Evolutionary conservation across 2,888 invertebrate genomes (phyloP).

Genomic region (Platycheirus albimanus): DNA sequence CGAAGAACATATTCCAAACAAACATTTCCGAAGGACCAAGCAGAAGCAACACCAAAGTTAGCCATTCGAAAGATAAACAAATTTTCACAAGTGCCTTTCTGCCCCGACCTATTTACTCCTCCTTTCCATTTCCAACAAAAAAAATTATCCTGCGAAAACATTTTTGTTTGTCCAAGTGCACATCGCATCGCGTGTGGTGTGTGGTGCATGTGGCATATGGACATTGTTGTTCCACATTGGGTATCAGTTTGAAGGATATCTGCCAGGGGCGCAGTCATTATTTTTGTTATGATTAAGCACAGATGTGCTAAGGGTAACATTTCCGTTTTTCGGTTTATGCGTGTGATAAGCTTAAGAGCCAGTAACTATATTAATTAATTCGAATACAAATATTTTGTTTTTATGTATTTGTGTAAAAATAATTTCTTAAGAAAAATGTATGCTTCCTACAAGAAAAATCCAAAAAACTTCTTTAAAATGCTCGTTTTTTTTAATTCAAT

Average conservation of each 20-base stretch:
- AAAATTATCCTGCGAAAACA: constrained; percentile 21
- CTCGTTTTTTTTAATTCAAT: too few species aligned
- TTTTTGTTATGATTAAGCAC: background rate
- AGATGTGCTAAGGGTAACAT: background rate
- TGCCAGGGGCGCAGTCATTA: constrained; percentile 1
- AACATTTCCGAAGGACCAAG: constrained; percentile 11
- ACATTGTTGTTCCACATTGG: constrained; percentile 4
- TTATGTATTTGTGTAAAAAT: too few species aligned
- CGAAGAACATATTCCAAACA: constrained; percentile 15
- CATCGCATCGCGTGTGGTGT: constrained; percentile 28
- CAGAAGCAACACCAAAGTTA: constrained; percentile 3
- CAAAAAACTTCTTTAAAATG: too few species aligned
- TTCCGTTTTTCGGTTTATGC: background rate
- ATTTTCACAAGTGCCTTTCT: constrained; percentile 11
- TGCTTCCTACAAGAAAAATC: too few species aligned
- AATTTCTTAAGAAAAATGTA: too few species aligned
- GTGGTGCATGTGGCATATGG: constrained; percentile 8
- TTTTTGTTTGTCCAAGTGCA: constrained; percentile 31
- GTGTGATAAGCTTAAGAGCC: background rate
- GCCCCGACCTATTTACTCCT: background rate
- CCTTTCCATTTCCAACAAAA: background rate
- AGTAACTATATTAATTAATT: too few species aligned
- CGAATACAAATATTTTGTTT: too few species aligned
- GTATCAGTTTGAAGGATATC: constrained; percentile 12
- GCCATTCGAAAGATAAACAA: constrained; percentile 53